A percentile compares a stretch with the other conserved stretches of the same genome.
Conservation (phyloP, 2,797 vertebrate genomes). For the Megaceryle alcyon region DNA sequence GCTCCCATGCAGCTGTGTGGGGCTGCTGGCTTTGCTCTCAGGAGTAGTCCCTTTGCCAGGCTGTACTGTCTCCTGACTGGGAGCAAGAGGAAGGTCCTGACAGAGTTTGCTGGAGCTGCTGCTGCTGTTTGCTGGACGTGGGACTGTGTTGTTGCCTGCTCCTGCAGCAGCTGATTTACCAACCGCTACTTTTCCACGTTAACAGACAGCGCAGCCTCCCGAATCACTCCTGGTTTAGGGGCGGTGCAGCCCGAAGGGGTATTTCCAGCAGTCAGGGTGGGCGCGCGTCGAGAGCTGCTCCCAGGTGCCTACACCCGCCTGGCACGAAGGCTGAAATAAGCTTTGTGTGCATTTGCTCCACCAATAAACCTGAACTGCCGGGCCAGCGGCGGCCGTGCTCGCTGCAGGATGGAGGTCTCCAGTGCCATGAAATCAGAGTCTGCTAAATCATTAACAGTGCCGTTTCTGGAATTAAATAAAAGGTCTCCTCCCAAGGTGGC, state of each 20-base stretch:
- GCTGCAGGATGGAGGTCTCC: background rate
- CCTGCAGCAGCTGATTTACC: background rate
- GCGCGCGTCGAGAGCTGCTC: background rate
- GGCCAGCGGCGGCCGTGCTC: background rate
- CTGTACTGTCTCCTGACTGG: no score
- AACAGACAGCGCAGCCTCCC: fast-evolving
- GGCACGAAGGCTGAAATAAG: background rate
- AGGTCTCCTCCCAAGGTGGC: background rate
- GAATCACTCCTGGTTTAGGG: background rate
- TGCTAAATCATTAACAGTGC: background rate
- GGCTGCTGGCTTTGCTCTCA: background rate
- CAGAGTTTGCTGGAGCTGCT: background rate
- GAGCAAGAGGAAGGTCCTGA: background rate
- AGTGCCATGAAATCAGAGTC: background rate
- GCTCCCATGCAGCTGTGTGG: fast-evolving
- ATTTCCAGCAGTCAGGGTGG: background rate
- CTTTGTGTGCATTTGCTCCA: fast-evolving
- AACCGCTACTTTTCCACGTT: fast-evolving
- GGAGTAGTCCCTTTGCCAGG: fast-evolving
- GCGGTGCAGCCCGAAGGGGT: background rate
- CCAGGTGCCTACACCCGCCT: no score
- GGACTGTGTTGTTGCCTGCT: background rate
- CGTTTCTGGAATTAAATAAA: background rate
- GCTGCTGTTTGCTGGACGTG: background rate
- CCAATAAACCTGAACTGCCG: background rate